Evolutionary conservation across 2,797 vertebrate genomes (phyloP), one percentile per base, ranked within the genome.

Genomic region (Distichodus sexfasciatus): DNA sequence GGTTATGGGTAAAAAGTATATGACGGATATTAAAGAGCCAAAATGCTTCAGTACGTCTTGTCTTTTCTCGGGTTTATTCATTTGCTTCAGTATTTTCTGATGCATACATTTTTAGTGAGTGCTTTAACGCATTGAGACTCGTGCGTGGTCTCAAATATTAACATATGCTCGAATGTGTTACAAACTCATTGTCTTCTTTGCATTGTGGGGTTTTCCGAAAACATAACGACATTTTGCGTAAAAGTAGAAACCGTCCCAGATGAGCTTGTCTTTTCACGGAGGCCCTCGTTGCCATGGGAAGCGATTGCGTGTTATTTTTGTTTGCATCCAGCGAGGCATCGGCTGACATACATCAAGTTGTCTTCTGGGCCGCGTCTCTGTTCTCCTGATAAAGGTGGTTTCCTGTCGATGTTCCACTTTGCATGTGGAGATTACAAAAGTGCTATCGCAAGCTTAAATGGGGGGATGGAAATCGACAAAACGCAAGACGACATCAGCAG

Each of bases 311-410:
- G 23, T 53, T 11, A 24, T 54, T 65, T 35, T 64, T 12, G 44
- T 69, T 43, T 50, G 47, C 14, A 3, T 61, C 66, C 28, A 64
- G 55, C 53, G 41, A 62, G 78, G 84, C 53, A 44, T 43, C 35
- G 38, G 55, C 4, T 43, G 57, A 63, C 57, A 70, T 60, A 79
- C 68, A 55, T 74, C 76, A 72, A 48, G 38, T 31, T 21, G 26
- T 43, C 69, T 74, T 82, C 71, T 71, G 38, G 72, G 63, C 38
- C 79, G 81, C 78, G 77, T 53, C 68, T 78, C 33, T 72, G 76
- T 79, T 82, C 80, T 81, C 82, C 71, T 81, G 87, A 89, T 88
- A 84, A 89, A 87, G 79, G 82, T 88, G 86, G 87, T 87, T 90
- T 92, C 88, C 87, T 90, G 87, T 79, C 76, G 76, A 74, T 84